phyloP scores from a whole-genome alignment of 2,888 invertebrate genomes.

The Plutella xylostella region DNA sequence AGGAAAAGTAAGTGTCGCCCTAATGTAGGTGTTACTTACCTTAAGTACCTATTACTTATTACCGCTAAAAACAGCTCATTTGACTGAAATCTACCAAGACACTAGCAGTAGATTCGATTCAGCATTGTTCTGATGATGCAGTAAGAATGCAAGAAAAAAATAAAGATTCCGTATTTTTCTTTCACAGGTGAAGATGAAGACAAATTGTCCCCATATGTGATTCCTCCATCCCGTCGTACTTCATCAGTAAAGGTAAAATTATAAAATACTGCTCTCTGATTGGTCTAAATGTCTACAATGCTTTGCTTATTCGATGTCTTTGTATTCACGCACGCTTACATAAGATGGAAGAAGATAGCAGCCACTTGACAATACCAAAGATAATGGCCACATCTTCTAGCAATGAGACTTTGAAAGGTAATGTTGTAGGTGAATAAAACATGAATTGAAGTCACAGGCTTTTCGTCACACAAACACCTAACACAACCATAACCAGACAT shows the following conservation, averaged over 20 bases:
- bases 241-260: slow-evolving; percentile 52
- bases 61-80: no score
- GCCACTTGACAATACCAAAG: slow-evolving; percentile 78
- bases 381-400: slow-evolving; percentile 80
- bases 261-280: neutral
- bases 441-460: no score
- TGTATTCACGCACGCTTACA: slow-evolving; percentile 29
- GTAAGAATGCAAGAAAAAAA: neutral
- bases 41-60: no score
- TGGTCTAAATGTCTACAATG: neutral
- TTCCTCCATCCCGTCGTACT: slow-evolving; percentile 50
- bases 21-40: neutral
- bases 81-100: no score
- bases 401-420: slow-evolving; percentile 82
- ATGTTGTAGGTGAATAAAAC: no score
- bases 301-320: neutral
- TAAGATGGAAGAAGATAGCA: slow-evolving; percentile 67
- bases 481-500: no score
- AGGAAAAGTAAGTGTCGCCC: slow-evolving; percentile 41
- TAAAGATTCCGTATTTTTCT: neutral
- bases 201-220: slow-evolving; percentile 50
- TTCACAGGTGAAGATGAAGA: slow-evolving; percentile 55
- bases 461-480: no score
- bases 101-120: neutral
- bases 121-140: neutral